phyloP scores from a whole-genome alignment of 37 sponge, comb jelly and placozoan genomes.

The Beroe forskalii region DNA sequence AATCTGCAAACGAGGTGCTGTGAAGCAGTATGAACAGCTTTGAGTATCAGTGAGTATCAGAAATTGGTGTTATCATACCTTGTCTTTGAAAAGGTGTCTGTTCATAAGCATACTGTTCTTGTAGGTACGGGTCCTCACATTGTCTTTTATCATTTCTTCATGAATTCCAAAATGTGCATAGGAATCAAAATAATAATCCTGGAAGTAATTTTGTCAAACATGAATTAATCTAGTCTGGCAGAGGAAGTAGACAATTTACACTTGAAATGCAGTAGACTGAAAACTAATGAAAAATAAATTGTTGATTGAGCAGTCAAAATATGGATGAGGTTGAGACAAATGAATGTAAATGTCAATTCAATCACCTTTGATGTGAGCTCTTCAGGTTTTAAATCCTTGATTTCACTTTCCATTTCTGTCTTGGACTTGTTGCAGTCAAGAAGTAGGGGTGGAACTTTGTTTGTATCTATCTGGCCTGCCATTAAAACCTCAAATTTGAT shows the following conservation, averaged over 20 bases:
- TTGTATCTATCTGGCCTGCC: conserved; percentile 52
- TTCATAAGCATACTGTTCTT: conserved; percentile 91
- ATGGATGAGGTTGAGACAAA: too few species aligned
- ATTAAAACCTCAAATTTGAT: neutral
- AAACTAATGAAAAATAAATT: too few species aligned
- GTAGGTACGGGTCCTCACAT: conserved; percentile 93
- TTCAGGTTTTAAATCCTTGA: conserved; percentile 51
- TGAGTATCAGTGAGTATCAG: too few species aligned
- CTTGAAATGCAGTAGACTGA: too few species aligned
- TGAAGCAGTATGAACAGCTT: too few species aligned
- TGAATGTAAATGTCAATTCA: too few species aligned
- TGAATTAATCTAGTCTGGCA: too few species aligned
- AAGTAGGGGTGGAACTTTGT: conserved; percentile 54
- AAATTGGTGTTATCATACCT: too few species aligned
- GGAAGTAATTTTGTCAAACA: too few species aligned
- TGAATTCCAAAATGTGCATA: conserved; percentile 98
- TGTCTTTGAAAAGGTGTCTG: conserved; percentile 91
- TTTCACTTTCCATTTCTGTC: conserved; percentile 55
- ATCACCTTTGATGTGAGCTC: conserved; percentile 60
- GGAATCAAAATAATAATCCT: conserved; percentile 98
- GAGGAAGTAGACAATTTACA: too few species aligned
- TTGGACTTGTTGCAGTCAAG: conserved; percentile 25
- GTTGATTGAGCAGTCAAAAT: too few species aligned
- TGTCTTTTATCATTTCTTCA: conserved; percentile 98
- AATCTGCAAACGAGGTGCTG: too few species aligned